A percentile compares a stretch with the other conserved stretches of the same genome.
Conservation (phyloP, 2,888 invertebrate genomes). For the Aphidius colemani region DNA sequence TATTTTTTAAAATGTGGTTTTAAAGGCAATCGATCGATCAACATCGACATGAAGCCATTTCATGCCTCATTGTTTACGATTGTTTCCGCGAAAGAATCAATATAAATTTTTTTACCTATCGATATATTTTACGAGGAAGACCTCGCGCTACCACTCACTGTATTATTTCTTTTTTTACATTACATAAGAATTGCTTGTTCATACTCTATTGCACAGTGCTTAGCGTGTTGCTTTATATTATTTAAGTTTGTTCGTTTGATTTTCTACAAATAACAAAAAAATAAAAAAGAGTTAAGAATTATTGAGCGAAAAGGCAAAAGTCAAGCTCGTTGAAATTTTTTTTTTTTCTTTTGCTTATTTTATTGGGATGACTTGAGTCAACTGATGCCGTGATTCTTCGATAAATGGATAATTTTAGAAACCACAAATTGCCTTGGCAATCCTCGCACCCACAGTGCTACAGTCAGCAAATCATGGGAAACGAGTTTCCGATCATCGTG, state of each 20-base stretch:
- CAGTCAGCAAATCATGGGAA: conserved; percentile 2
- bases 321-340: no score
- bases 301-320: no score
- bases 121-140: conserved; percentile 16
- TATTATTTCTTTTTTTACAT: neutral
- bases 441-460: conserved; percentile 16
- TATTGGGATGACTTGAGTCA: no score
- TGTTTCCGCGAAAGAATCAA: conserved; percentile 31
- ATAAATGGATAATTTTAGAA: conserved; percentile 36
- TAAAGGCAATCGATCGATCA: conserved; percentile 1
- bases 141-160: neutral
- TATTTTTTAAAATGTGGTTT: neutral
- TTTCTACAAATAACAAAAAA: no score
- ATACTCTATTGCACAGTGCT: neutral
- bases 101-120: conserved; percentile 18
- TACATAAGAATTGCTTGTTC: conserved; percentile 14
- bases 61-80: conserved; percentile 26
- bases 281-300: no score
- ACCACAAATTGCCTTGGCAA: conserved; percentile 34
- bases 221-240: neutral
- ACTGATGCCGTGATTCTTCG: conserved; percentile 16
- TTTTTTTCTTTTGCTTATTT: no score
- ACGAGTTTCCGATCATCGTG: conserved; percentile 21
- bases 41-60: conserved; percentile 12
- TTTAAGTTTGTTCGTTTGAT: no score